phyloP scores from a whole-genome alignment of 2,888 invertebrate species.

The Hirtodrosophila cameraria region DNA sequence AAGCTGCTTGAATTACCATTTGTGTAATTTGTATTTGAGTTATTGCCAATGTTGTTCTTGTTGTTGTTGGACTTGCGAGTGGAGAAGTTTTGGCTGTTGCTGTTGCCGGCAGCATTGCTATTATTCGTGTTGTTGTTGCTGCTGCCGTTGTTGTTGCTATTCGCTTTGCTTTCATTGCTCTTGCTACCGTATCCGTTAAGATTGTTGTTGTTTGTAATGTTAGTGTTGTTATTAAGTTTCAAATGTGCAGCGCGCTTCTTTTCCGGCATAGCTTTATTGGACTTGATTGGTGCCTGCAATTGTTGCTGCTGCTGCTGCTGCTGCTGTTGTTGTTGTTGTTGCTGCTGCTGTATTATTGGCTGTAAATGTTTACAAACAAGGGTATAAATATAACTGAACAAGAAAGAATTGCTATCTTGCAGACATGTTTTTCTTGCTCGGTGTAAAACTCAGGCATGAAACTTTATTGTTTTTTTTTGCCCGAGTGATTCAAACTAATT shows the following conservation, averaged over 20 bases:
- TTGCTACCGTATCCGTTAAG: conserved; percentile 35
- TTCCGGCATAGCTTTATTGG: conserved; percentile 37
- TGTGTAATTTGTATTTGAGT: conserved; percentile 52
- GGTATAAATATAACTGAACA: too few relatives aligned
- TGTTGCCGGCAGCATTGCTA: conserved; percentile 14
- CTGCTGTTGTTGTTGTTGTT: conserved; percentile 23
- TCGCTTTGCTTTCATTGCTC: conserved; percentile 28
- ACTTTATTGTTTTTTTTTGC: too few relatives aligned
- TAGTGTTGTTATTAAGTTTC: conserved; percentile 36
- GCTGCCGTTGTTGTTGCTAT: conserved; percentile 17
- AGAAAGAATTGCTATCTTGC: too few relatives aligned
- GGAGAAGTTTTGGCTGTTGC: conserved; percentile 25
- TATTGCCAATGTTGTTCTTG: conserved; percentile 19
- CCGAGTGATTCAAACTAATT: too few relatives aligned
- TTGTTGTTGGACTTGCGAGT: conserved; percentile 48
- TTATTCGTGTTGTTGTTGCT: conserved; percentile 20
- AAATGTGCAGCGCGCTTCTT: conserved; percentile 59
- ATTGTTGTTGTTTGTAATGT: conserved; percentile 25
- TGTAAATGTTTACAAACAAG: background rate
- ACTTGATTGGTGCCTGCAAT: conserved; percentile 26
- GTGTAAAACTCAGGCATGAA: too few relatives aligned
- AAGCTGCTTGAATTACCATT: conserved; percentile 49
- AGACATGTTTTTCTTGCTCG: too few relatives aligned
- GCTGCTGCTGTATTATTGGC: conserved; percentile 14
- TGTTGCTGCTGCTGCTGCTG: conserved; percentile 29